Evolutionary conservation across 2,888 invertebrate genomes (phyloP), one percentile per base, ranked within the genome.

Genomic region (Phasia obesa): DNA sequence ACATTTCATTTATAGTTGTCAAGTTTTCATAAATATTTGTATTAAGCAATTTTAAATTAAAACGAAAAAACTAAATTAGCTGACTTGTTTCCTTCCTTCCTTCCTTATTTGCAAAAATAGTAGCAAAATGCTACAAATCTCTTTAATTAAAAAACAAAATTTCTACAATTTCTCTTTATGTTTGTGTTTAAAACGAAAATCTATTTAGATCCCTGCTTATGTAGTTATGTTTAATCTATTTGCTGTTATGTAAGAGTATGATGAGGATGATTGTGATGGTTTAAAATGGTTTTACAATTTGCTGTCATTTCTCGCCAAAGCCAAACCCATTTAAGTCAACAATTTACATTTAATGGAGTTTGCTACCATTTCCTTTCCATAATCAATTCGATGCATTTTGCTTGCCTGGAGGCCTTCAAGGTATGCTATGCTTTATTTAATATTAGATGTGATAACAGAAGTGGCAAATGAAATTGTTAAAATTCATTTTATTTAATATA

Each of bases 381-480:
- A 79, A 79, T 73, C 79, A 79, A 79, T 79, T 67, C 73, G 51
- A 67, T 60, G 65, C 53, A 53, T 73, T n/a, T n/a, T n/a, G n/a
- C n/a, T n/a, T 73, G 79, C 73, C 79, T 65, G 65, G 23, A 79
- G 79, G 51, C 44, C 59, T 71, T 65, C 4, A 59, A 47, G 67
- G 44, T 73, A 79, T 73, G 51, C 51, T 51, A 38, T 42, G 47
- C 11, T 71, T 57, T 60, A 71, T 78, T 57, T 51, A 31, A 17
- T 42, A 70, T 35, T 42, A 13, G 13, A 2, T 35, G 23, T 35
- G n/a, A n/a, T 11, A 4, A 4, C 47, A 71, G 19, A 47, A 17
- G 19, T 57, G 57, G 31, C 2, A n/a, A 51, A n/a, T 51, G 11
- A 1, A 6, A 4, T 21, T 49, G n/a, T n/a, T n/a, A n/a, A n/a